Evolutionary conservation across 2,797 vertebrate genomes (phyloP).

Genomic region (Orestias chungarensis): DNA sequence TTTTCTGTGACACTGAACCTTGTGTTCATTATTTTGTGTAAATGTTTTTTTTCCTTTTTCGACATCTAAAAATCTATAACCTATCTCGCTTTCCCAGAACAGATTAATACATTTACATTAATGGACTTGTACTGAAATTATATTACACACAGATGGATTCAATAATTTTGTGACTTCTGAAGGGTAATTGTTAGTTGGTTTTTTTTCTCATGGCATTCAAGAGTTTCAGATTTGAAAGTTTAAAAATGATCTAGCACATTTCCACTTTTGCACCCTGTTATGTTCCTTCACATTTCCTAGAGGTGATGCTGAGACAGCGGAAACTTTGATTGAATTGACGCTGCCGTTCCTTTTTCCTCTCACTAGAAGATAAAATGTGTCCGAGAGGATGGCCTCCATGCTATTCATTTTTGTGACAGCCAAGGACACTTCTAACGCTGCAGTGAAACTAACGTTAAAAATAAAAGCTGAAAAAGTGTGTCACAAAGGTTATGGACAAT

Average conservation of each 20-base stretch:
- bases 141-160: not conserved
- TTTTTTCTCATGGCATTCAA: not conserved
- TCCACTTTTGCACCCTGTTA: not conserved
- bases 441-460: constrained; percentile 12
- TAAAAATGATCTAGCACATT: not conserved
- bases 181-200: not conserved
- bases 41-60: no score
- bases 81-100: not conserved
- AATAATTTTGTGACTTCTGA: not conserved
- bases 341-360: constrained; percentile 60
- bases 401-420: constrained; percentile 41
- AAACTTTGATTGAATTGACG: constrained; percentile 49
- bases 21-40: not conserved
- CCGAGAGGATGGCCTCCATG: constrained; percentile 38
- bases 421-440: constrained; percentile 45
- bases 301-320: constrained; percentile 50
- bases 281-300: constrained; percentile 13
- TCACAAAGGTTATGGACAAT: constrained; percentile 36
- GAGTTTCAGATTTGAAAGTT: not conserved
- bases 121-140: no score
- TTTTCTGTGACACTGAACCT: not conserved
- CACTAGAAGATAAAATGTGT: constrained; percentile 43
- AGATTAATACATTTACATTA: no score
- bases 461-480: not conserved
- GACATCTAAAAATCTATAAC: no score